Base-by-base conservation (phyloP, 2,113 vertebrate genomes). In the Microcebus murinus region DNA sequence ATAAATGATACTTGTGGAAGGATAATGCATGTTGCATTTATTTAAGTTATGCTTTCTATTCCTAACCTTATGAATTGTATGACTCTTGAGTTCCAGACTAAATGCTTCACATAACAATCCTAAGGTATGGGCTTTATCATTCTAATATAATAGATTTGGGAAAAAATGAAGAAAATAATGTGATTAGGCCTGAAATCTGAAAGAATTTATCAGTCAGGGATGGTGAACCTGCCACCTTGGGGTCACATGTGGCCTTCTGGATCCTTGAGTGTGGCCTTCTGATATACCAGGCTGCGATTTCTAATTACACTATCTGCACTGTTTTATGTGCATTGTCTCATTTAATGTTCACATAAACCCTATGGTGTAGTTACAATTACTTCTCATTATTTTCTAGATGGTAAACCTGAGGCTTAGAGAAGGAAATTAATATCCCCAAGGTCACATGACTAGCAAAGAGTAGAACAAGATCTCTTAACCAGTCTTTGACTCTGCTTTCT, bases 301-400 rank as follows among this genome's bases (percentile, higher is more conserved):
- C 45, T 25, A 27, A 63, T 63, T 63, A 63, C 11, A 63, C 61
- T 63, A 5, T 63, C 29, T 86, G 3, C 34, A 52, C 5, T 65
- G 17, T 63, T 68, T 74, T 63, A 65, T 85, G 3, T 61, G 23
- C 12, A 74, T 74, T 68, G 74, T 81, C 52, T 92, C 34, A 80
- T 85, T 68, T 84, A 59, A 84, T 71, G 29, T 52, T 76, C 18
- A 81, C 14, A 42, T 93, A 96, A 87, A 84, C 57, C 27, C 4
- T 42, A 23, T 63, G 15, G 12, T 71, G 5, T 65, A 76, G 50
- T 67, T 79, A 39, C 23, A 96, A 36, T 80, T 87, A 67, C 8
- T 83, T 48, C 14, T 27, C 15, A 84, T 83, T 73, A 67, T 80
- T 91, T 96, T 86, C 27, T 73, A 77, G 63, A 65, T 96, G 12